Base-by-base conservation (phyloP, 2,888 invertebrate genomes). In the Rhagophthalmus giganteus region DNA sequence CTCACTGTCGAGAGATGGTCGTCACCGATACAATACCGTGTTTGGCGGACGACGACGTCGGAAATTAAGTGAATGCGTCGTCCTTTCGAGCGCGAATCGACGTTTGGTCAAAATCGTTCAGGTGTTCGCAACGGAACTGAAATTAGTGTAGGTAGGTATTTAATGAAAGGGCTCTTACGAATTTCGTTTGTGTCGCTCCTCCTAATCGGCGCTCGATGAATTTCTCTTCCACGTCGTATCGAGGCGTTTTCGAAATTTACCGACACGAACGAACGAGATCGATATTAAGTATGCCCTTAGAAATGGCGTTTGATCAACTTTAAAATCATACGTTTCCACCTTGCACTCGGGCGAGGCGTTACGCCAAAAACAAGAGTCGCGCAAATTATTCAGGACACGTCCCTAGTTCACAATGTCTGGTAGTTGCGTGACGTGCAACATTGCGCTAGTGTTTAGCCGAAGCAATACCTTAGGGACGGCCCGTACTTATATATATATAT, bases 361-460 rank as follows among this genome's bases (percentile, higher is more conserved):
- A 37, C 35, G 30, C 42, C 33, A 51, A 44, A 38, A 45, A 51
- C 38, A 38, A 27, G 8, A 25, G 44, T 32, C 11, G 8, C 15
- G 15, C 16, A 35, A 25, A 46, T 40, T 52, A 55, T 57, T 54
- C 57, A 24, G 15, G 25, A 26, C 57, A 55, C 57, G 57, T 54
- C 8, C 38, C 32, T 33, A 49, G 53, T 56, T 53, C 53, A 49
- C 49, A 41, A 52, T 53, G 49, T 47, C 51, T 47, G 46, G 12
- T 39, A 41, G 51, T 24, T 47, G 53, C 48, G 52, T 56, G 53
- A 56, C 42, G 40, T 44, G 44, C 53, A 48, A 41, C 42, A 32
- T 30, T 42, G 38, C 37, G 35, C 34, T 46, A 30, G 38, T 46
- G 52, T 46, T 52, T 46, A 52, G 45, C 38, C 25, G 42, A 37